Evolutionary conservation across 2,888 invertebrate species (phyloP), one percentile per base, ranked within the genome.

Genomic region (Brachypterus glaber): DNA sequence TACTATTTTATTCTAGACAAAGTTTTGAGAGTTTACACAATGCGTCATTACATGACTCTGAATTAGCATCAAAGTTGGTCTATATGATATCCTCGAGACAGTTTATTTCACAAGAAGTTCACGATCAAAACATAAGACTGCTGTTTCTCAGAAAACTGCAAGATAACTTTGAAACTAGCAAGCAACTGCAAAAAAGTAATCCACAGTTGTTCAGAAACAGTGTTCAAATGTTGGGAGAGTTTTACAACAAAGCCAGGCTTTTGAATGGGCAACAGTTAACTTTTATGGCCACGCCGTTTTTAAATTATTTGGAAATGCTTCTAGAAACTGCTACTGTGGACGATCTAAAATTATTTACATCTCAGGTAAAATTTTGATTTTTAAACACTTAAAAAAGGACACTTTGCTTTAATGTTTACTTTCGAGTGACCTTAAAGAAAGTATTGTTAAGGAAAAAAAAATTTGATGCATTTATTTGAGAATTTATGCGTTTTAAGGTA

Each of bases 271-370:
- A 46, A 27, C 55, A 51, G 3, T 54, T 60, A 34, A 52, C 34
- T 16, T 51, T 54, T 47, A 46, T 57, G 51, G 46, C 53, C 3
- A 35, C 44, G 2, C 65, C 69, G 5, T 48, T 69, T 32, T 27
- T 65, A 9, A 48, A 54, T 12, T 68, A 64, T 45, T 53, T 69
- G 32, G 58, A 62, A 37, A 57, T 64, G 54, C 44, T 70, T 7
- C 48, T 71, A 13, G 63, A 69, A 40, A 50, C 53, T 29, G 53
- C 50, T 59, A 18, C 57, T 59, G 32, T 37, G 17, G 54, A 57
- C 12, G 67, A 68, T 51, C 50, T 66, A 12, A 61, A 64, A 50
- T 51, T 68, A 21, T 64, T 65, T 40, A 55, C 63, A 13, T 55
- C 46, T 33, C 63, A 66, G 58, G 69, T 69, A 58, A 38, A 25